Percentiles rank a stretch among this genome's conserved stretches.
These are phyloP conservation scores for Teinopalpus imperialis DNA, from an alignment of 2,888 invertebrate species.

Conservation along the genomic window DNA sequence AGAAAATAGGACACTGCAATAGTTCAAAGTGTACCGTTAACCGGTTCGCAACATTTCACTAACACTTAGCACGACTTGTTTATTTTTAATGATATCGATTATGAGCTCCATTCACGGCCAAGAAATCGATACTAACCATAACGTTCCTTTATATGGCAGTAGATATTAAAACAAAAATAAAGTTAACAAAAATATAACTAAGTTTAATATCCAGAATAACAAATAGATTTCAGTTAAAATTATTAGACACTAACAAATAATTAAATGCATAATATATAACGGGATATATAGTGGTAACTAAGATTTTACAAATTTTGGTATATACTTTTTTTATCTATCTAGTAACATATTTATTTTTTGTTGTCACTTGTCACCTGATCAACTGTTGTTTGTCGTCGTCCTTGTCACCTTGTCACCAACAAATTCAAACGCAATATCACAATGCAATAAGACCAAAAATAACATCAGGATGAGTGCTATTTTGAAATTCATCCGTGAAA, in stretches of 20 bases:
- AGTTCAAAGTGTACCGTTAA: constrained; percentile 8
- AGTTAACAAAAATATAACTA: too few species aligned
- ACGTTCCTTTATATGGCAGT: constrained; percentile 32
- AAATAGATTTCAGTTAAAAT: too few species aligned
- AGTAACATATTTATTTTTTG: constrained; percentile 28
- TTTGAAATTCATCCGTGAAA: constrained; percentile 85
- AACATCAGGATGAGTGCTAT: constrained; percentile 83
- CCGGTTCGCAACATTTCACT: neutral
- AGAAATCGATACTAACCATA: constrained; percentile 36
- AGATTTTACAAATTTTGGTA: too few species aligned
- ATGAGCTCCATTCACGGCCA: constrained; percentile 37
- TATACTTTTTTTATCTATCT: too few species aligned
- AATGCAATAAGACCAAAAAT: constrained; percentile 57
- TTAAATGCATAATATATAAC: too few species aligned
- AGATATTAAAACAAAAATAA: too few species aligned
- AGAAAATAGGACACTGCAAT: neutral
- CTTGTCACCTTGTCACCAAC: constrained; percentile 40
- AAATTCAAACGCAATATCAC: constrained; percentile 67
- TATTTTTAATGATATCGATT: constrained; percentile 37
- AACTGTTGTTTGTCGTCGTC: constrained; percentile 38
- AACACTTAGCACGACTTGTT: constrained; percentile 28
- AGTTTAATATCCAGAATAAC: too few species aligned
- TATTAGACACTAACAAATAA: too few species aligned
- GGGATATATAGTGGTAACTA: too few species aligned
- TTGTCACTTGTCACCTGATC: constrained; percentile 33